phyloP scores from a whole-genome alignment of 2,113 vertebrate species.

The Proterorhinus semilunaris region DNA sequence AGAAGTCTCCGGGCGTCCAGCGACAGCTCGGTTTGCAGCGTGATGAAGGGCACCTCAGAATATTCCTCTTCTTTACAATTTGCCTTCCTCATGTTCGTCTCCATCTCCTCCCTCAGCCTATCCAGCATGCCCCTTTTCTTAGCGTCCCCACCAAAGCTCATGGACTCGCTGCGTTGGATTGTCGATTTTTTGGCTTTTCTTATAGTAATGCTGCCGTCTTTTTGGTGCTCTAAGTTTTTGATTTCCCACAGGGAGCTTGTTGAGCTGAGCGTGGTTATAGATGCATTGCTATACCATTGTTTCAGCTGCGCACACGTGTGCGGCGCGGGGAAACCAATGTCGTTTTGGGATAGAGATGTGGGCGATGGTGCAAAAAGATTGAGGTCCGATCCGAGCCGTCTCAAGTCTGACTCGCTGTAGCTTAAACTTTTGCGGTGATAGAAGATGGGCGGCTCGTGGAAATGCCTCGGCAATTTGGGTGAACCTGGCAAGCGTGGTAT shows the following conservation, averaged over 20 bases:
- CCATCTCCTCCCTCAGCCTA: slow-evolving; percentile 37
- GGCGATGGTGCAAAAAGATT: slow-evolving; percentile 79
- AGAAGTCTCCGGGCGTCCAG: slow-evolving; percentile 81
- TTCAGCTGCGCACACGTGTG: not conserved
- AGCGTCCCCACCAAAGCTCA: slow-evolving; percentile 43
- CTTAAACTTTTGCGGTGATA: slow-evolving; percentile 85
- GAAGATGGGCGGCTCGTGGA: slow-evolving; percentile 79
- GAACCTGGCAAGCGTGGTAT: slow-evolving; percentile 60
- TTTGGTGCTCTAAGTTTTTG: slow-evolving; percentile 64
- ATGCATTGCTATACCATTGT: slow-evolving; percentile 40
- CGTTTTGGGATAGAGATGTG: slow-evolving; percentile 66
- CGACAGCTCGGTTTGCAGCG: slow-evolving; percentile 82
- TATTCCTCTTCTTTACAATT: slow-evolving; percentile 36
- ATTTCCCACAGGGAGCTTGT: slow-evolving; percentile 79
- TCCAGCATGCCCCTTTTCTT: slow-evolving; percentile 46
- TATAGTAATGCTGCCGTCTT: slow-evolving; percentile 55
- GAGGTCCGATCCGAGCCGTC: slow-evolving; percentile 74
- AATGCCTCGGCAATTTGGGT: slow-evolving; percentile 71
- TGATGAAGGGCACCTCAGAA: slow-evolving; percentile 76
- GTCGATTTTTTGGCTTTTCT: slow-evolving; percentile 63
- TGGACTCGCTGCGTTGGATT: slow-evolving; percentile 77
- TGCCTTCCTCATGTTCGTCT: slow-evolving; percentile 14
- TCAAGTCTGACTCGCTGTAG: slow-evolving; percentile 92
- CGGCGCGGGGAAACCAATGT: slow-evolving; percentile 28
- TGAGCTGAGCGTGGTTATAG: slow-evolving; percentile 59